Evolutionary conservation across 1,140 invertebrate genomes (phyloP).

Genomic region (Diorhabda carinulata): DNA sequence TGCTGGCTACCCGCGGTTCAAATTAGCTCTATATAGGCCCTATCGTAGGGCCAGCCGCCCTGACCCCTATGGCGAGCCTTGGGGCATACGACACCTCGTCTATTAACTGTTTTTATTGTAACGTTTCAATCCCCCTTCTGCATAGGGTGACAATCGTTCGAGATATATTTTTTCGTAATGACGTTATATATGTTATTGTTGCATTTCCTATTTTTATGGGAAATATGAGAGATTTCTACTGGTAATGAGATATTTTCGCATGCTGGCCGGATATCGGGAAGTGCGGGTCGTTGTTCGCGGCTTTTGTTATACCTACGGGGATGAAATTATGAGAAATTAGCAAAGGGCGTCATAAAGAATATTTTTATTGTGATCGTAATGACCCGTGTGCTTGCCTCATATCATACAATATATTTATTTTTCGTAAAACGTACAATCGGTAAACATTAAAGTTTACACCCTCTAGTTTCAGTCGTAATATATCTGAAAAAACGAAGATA

Average conservation of each 20-base stretch:
- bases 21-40: constrained; percentile 46
- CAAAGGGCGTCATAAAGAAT: neutral
- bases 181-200: constrained; percentile 25
- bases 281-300: constrained; percentile 10
- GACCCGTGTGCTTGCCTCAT: neutral
- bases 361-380: constrained; percentile 5
- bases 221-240: constrained; percentile 14
- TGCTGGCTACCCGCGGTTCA: constrained; percentile 46
- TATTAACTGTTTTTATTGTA: constrained; percentile 49
- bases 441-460: no score
- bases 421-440: no score
- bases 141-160: constrained; percentile 12
- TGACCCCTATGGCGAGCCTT: constrained; percentile 37
- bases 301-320: constrained; percentile 5
- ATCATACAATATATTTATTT: no score
- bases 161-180: constrained; percentile 22
- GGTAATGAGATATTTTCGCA: constrained; percentile 22
- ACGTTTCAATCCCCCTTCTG: constrained; percentile 41
- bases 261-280: constrained; percentile 1
- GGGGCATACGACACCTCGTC: constrained; percentile 47
- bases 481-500: no score
- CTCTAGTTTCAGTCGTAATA: no score
- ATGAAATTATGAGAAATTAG: constrained; percentile 11
- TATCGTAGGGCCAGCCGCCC: constrained; percentile 29
- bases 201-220: constrained; percentile 17